These are phyloP conservation scores for Meteorus colon DNA, from an alignment of 2,888 invertebrate genomes.

Conservation along the genomic window DNA sequence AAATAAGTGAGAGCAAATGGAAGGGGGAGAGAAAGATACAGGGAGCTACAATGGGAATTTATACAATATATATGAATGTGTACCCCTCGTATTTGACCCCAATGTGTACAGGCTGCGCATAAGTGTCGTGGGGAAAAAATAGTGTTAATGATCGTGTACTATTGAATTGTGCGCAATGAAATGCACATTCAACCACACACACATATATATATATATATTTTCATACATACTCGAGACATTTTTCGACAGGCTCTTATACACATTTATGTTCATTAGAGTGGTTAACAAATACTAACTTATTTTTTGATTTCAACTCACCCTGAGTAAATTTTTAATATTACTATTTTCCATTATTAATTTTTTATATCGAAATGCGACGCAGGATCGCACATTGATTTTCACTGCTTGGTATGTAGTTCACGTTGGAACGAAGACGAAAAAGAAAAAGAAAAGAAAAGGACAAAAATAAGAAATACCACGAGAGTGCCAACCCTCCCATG, in stretches of 20 bases:
- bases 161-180: constrained; percentile 36
- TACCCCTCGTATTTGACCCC: constrained; percentile 15
- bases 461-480: constrained; percentile 39
- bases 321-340: too few relatives aligned
- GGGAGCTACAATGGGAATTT: background rate
- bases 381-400: constrained; percentile 30
- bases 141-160: constrained; percentile 42
- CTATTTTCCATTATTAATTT: background rate
- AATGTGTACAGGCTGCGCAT: constrained; percentile 11
- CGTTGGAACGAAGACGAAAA: constrained; percentile 13
- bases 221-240: constrained; percentile 38
- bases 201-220: background rate
- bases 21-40: constrained; percentile 18
- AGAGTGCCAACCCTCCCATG: constrained; percentile 33
- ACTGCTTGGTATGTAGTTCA: constrained; percentile 13
- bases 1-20: constrained; percentile 5
- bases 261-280: background rate
- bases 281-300: background rate
- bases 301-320: background rate
- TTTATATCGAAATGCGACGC: background rate
- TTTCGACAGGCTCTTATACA: background rate
- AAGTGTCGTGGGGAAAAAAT: constrained; percentile 35
- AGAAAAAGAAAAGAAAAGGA: background rate
- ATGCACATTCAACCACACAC: constrained; percentile 37
- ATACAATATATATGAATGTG: background rate